phyloP scores from a whole-genome alignment of 2,797 vertebrate species.

The Sebastes cheni region DNA sequence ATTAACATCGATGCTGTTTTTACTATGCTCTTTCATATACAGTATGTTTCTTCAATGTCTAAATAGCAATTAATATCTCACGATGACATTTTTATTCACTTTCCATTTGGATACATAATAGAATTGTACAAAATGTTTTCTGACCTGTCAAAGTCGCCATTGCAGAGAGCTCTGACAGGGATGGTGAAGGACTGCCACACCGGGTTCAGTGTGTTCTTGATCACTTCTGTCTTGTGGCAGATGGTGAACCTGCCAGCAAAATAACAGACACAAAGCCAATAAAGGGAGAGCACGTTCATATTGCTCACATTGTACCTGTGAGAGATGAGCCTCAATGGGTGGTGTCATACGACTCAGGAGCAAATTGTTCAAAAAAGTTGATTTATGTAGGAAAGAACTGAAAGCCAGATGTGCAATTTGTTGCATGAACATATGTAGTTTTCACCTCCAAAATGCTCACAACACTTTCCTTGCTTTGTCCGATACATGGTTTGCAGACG shows the following conservation, averaged over 20 bases:
- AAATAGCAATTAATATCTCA: neutral
- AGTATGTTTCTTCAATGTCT: neutral
- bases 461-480: neutral
- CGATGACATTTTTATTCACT: neutral
- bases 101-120: neutral
- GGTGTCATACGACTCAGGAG: neutral
- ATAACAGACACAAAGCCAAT: constrained; percentile 23
- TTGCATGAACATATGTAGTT: neutral
- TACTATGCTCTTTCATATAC: neutral
- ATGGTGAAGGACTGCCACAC: constrained; percentile 98
- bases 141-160: constrained; percentile 96
- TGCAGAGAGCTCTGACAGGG: constrained; percentile 94
- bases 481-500: neutral
- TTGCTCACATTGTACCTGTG: constrained; percentile 19
- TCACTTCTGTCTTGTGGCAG: constrained; percentile 98
- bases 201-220: constrained; percentile 96
- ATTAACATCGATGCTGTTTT: too few species aligned
- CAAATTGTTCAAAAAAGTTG: neutral
- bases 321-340: neutral
- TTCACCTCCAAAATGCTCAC: neutral
- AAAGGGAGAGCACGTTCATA: constrained; percentile 8
- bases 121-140: constrained; percentile 25
- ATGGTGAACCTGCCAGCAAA: constrained; percentile 91
- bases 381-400: neutral
- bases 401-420: neutral